Conservation (phyloP, 2,888 invertebrate species). For the Dascillus cervinus region DNA sequence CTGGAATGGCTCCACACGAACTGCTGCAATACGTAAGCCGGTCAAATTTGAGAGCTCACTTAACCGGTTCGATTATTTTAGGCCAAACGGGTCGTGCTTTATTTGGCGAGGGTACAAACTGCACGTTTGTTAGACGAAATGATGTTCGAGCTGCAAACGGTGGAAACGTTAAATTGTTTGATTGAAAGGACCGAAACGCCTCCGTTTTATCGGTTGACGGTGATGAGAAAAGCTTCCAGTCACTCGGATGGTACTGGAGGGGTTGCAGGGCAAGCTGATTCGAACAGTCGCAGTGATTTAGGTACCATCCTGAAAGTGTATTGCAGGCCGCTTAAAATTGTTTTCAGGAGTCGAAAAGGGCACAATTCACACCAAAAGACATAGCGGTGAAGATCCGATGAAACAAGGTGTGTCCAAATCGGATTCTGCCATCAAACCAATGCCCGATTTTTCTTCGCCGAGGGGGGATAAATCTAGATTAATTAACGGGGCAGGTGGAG, state of each 20-base stretch:
- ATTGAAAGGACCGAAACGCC: conserved; percentile 97
- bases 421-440: conserved; percentile 54
- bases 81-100: conserved; percentile 93
- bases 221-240: conserved; percentile 84
- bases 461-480: conserved; percentile 56
- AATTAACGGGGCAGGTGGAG: conserved; percentile 48
- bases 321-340: background rate
- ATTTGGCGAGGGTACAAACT: conserved; percentile 85
- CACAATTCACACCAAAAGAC: conserved; percentile 93
- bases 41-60: background rate
- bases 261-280: conserved; percentile 46
- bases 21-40: conserved; percentile 76
- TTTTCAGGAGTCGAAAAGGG: conserved; percentile 73
- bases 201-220: conserved; percentile 92
- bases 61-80: conserved; percentile 35
- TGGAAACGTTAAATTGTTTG: conserved; percentile 90
- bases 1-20: conserved; percentile 95
- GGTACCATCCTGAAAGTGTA: conserved; percentile 23
- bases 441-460: conserved; percentile 50
- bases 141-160: conserved; percentile 95
- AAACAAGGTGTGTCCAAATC: conserved; percentile 64
- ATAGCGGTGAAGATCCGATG: conserved; percentile 81
- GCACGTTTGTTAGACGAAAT: conserved; percentile 92
- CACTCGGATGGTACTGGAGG: conserved; percentile 58
- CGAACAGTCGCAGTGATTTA: conserved; percentile 39